Percentiles rank a stretch among this genome's conserved stretches.
Conservation (phyloP, 2,888 invertebrate species). For the Thera britannica region DNA sequence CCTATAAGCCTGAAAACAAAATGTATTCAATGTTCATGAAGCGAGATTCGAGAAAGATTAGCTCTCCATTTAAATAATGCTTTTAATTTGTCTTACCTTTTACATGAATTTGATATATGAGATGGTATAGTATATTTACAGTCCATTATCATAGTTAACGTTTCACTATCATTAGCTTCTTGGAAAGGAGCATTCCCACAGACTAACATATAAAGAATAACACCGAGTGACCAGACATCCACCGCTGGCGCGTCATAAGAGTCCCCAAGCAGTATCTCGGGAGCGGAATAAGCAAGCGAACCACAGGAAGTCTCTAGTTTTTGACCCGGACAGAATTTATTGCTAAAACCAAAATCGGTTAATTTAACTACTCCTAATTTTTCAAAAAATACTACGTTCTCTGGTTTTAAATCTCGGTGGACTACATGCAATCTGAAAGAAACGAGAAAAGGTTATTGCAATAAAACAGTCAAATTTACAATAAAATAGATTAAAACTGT, state of each 20-base stretch:
- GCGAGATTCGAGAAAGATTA: neutral
- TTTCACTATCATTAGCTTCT: conserved; percentile 99
- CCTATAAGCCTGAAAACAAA: conserved; percentile 89
- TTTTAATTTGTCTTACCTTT: conserved; percentile 81
- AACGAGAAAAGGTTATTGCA: conserved; percentile 22
- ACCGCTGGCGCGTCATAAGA: conserved; percentile 99
- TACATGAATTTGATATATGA: conserved; percentile 94
- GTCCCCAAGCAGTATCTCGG: conserved; percentile 99
- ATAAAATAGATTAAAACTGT: neutral
- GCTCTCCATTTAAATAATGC: neutral
- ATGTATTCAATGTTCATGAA: neutral
- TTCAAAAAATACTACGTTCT: conserved; percentile 99
- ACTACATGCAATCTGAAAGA: conserved; percentile 86
- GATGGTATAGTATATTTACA: conserved; percentile 97
- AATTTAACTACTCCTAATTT: conserved; percentile 98
- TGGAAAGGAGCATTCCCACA: conserved; percentile 99
- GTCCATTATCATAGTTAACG: conserved; percentile 99
- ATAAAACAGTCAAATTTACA: neutral
- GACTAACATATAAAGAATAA: conserved; percentile 99
- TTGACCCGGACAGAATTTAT: conserved; percentile 97
- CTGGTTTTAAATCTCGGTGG: conserved; percentile 97
- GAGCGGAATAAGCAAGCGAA: conserved; percentile 99
- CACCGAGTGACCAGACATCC: conserved; percentile 99
- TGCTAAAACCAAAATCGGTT: conserved; percentile 99
- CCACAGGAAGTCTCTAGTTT: conserved; percentile 99